phyloP scores from a whole-genome alignment of 2,113 vertebrate species.

The Platysteira castanea region DNA sequence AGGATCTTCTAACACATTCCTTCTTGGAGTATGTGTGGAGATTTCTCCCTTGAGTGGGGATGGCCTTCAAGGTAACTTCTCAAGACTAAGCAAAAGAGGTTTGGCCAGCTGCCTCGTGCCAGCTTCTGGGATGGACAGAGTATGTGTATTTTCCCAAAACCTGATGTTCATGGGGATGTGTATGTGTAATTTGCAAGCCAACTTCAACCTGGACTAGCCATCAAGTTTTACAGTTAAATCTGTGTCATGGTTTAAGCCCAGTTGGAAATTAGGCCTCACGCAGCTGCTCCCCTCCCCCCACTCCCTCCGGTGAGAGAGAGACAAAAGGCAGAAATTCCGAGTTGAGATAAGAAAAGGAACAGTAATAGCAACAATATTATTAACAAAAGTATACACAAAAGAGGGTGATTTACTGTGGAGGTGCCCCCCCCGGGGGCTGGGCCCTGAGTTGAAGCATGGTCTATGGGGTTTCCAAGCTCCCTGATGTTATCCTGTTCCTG shows the following conservation, averaged over 20 bases:
- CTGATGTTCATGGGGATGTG: background rate
- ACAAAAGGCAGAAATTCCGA: background rate
- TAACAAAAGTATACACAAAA: background rate
- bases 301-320: background rate
- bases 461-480: no score
- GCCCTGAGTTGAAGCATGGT: no score
- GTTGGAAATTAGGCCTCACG: background rate
- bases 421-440: no score
- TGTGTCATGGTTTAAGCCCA: background rate
- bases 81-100: background rate
- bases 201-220: background rate
- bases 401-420: background rate
- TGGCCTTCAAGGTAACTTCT: background rate
- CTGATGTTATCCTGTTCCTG: no score
- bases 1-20: background rate
- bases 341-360: background rate
- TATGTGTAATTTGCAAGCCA: background rate
- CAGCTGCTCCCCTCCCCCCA: background rate
- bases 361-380: background rate
- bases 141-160: background rate
- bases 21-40: background rate
- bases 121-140: background rate
- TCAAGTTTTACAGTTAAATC: background rate
- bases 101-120: background rate
- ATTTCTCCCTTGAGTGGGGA: background rate